Evolutionary conservation across 2,888 invertebrate species (phyloP).

Genomic region (Lithophane ornitopus): DNA sequence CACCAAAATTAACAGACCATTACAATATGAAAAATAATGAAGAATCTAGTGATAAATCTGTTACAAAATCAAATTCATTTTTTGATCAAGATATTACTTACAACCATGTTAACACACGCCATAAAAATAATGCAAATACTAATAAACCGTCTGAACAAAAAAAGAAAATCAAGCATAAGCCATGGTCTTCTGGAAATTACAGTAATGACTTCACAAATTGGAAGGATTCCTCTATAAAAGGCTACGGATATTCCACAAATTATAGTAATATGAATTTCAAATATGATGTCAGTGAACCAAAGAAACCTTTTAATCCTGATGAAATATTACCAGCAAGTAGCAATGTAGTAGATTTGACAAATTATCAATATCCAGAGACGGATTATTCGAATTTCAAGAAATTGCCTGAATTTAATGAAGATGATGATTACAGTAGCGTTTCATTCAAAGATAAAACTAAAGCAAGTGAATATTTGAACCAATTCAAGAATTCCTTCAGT

Average conservation of each 20-base stretch:
- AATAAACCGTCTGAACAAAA: slow-evolving; percentile 74
- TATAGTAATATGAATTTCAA: slow-evolving; percentile 81
- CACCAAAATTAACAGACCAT: slow-evolving; percentile 65
- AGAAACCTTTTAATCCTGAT: slow-evolving; percentile 77
- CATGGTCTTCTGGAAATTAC: slow-evolving; percentile 72
- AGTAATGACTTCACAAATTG: slow-evolving; percentile 75
- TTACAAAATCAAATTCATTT: slow-evolving; percentile 66
- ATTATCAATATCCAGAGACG: slow-evolving; percentile 77
- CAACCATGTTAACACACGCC: slow-evolving; percentile 67
- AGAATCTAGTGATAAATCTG: slow-evolving; percentile 68
- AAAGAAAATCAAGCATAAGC: slow-evolving; percentile 80
- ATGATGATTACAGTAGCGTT: slow-evolving; percentile 72
- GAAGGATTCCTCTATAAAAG: slow-evolving; percentile 77
- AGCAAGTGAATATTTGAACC: slow-evolving; percentile 77
- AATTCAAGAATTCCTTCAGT: slow-evolving; percentile 78
- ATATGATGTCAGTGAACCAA: slow-evolving; percentile 77
- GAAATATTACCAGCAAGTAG: slow-evolving; percentile 83
- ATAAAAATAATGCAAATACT: slow-evolving; percentile 69
- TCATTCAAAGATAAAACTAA: slow-evolving; percentile 77
- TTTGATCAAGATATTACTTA: slow-evolving; percentile 67
- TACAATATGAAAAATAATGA: slow-evolving; percentile 72
- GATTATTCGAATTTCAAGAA: slow-evolving; percentile 80
- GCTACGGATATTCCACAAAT: slow-evolving; percentile 83
- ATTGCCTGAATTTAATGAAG: slow-evolving; percentile 76
- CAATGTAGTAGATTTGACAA: slow-evolving; percentile 77